Base-by-base conservation (phyloP, 2,888 invertebrate genomes). In the Zele albiditarsus region DNA sequence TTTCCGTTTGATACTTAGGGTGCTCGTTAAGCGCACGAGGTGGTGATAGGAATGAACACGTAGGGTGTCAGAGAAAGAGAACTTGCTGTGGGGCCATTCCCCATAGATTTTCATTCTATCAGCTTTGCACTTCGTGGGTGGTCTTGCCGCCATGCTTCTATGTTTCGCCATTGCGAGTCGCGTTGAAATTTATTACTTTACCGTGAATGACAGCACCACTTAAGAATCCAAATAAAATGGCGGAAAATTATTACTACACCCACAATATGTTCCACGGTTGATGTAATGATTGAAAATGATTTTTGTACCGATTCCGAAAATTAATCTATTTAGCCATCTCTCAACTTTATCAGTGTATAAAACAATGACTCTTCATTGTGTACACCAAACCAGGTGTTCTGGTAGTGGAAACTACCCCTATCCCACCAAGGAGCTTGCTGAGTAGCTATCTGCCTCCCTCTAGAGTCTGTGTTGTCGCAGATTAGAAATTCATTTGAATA, bases 401-500 rank as follows among this genome's bases (percentile, higher is more conserved):
- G 53, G 20, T 53, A 4, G 53, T 53, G 20, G 20, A 53, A 25
- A 42, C 46, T 33, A 75, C 67, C 71, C 74, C 71, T 71, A 71
- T 75, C 58, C 66, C 58, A 16, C 31, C 38, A 28, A 28, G 20
- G 58, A 27, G 53, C 38, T 33, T 28, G 65, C 53, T 70, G 68
- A 62, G 73, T 74, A 75, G 73, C 74, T 75, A 78, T 79, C 77
- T 80, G 68, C 60, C 53, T 20, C 77, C 75, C 78, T 75, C 71
- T 66, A 74, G 73, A 81, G 78, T 84, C 85, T 84, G 84, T 82
- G 81, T 81, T 83, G 78, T 80, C 82, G 82, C 84, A 89, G 90
- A 90, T 90, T 90, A 90, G 90, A 90, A 90, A 90, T 89, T 90
- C 90, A 90, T 90, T 90, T 90, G 90, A 90, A 90, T 90, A 90